Evolutionary conservation across 2,113 vertebrate species (phyloP).

Genomic region (Marmota monax): DNA sequence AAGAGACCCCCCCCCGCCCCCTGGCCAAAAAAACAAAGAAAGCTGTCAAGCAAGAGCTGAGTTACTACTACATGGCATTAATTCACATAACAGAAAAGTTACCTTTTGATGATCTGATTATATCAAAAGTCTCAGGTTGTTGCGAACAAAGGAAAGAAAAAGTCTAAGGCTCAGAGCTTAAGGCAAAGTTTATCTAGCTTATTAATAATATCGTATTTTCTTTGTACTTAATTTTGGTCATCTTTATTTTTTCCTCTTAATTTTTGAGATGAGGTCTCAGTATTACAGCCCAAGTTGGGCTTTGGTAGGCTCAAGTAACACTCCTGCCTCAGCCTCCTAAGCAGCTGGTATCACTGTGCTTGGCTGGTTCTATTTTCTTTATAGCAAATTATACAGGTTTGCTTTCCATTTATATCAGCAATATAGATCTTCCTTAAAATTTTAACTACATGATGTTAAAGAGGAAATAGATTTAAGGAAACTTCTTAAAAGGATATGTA

Average conservation of each 20-base stretch:
- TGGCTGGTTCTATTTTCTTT: neutral
- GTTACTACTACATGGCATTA: neutral
- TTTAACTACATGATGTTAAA: neutral
- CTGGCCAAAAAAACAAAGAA: no score
- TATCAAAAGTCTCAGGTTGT: neutral
- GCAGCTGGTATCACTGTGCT: neutral
- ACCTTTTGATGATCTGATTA: neutral
- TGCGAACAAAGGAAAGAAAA: neutral
- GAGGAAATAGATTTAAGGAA: conserved; percentile 33
- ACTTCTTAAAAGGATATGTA: neutral
- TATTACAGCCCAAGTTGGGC: neutral
- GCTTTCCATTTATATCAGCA: neutral
- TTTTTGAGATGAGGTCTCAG: neutral
- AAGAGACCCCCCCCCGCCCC: no score
- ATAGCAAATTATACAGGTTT: conserved; percentile 3
- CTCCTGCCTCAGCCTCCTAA: neutral
- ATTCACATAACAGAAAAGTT: neutral
- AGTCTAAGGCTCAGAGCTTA: conserved; percentile 12
- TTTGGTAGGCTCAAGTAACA: neutral
- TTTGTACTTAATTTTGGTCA: neutral
- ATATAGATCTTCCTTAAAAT: conserved; percentile 29
- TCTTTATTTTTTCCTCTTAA: neutral
- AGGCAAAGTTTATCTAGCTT: neutral
- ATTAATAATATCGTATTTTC: conserved; percentile 16
- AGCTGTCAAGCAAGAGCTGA: neutral